phyloP scores from a whole-genome alignment of 2,797 vertebrate species.

The Cyprinodon diabolis region DNA sequence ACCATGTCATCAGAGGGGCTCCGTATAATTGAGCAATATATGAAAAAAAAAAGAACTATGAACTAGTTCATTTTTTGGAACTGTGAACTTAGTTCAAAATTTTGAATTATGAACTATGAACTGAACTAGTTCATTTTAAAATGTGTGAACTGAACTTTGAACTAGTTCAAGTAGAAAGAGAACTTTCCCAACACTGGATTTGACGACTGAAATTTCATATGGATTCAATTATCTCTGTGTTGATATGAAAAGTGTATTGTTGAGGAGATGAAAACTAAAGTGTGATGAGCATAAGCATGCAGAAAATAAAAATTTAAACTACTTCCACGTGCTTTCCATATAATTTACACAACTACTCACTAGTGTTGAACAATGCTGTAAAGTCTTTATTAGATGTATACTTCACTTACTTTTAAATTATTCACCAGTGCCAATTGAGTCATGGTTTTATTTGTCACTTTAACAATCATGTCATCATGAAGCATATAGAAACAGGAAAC shows the following conservation, averaged over 20 bases:
- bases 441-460: constrained; percentile 1
- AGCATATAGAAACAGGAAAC: background rate
- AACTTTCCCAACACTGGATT: no score
- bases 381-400: background rate
- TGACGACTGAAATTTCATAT: background rate
- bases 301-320: background rate
- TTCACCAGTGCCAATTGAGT: background rate
- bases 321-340: background rate
- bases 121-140: no score
- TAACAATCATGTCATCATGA: background rate
- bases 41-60: no score
- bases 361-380: background rate
- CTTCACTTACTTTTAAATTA: background rate
- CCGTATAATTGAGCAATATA: no score
- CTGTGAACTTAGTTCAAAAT: no score
- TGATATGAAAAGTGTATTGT: background rate
- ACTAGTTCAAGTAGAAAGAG: no score
- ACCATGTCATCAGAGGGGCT: no score
- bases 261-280: background rate
- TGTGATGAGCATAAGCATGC: background rate
- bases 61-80: no score
- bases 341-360: background rate
- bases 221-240: no score
- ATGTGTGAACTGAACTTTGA: no score
- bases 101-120: no score